Base-by-base conservation (phyloP, 2,888 invertebrate species). In the Drosophila prolongata region DNA sequence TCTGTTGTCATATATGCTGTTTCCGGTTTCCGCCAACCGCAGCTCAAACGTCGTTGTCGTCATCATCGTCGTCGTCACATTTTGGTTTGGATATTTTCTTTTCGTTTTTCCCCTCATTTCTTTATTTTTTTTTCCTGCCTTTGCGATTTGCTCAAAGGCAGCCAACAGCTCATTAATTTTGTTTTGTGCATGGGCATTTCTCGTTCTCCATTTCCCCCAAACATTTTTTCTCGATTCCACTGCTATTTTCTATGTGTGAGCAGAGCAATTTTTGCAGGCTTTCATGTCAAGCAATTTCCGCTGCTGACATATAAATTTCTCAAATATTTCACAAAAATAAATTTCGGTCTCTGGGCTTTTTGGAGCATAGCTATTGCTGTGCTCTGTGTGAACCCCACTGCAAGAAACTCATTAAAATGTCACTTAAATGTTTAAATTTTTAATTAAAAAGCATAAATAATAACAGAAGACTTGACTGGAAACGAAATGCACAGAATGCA, bases 1-100 rank as follows among this genome's bases (percentile, higher is more conserved):
- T 90, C 77, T 53, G 79, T 82, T 90, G 90, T 87, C 90, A 90
- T 86, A 90, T 90, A 87, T 89, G 88, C 91, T 89, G 90, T 90
- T 90, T 91, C 90, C 90, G 87, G 84, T 70, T 86, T 89, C 90
- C 90, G 90, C 67, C 62, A 71, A 80, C 67, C 76, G 58, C 78
- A 77, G 68, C 78, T 88, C 74, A 76, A 83, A 86, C 78, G 57
- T 60, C 61, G 46, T 27, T 30, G 30, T 30, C 9, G 30, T 30
- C 37, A 46, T 54, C 49, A 49, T 42, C 53, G 50, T 35, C 56
- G 53, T 64, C 59, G 52, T 55, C 61, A 54, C 66, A 52, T 62
- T 80, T 77, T 56, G 66, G 62, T 62, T 68, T 64, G 82, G 67
- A 71, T 67, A 24, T 71, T 77, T 54, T 60, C 57, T 79, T 47